phyloP scores from a whole-genome alignment of 2,113 vertebrate genomes.

The Capreolus pygargus region DNA sequence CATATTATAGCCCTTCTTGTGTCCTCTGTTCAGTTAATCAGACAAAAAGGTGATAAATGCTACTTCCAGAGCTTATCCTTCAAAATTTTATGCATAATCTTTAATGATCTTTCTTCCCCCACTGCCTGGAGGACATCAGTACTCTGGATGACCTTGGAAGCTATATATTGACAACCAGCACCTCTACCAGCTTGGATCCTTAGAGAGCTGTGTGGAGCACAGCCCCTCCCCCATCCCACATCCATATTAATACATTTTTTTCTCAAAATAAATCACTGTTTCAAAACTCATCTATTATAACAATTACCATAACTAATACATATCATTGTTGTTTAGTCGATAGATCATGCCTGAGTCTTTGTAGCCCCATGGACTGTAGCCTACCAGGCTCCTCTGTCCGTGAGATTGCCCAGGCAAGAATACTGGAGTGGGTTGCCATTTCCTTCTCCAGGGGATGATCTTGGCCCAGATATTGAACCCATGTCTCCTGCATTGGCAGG shows the following conservation, averaged over 20 bases:
- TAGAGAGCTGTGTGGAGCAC: not conserved
- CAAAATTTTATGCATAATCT: not conserved
- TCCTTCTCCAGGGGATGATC: not conserved
- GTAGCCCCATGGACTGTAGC: not conserved
- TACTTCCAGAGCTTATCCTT: not conserved
- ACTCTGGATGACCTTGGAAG: not conserved
- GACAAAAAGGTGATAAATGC: not conserved
- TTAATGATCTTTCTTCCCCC: not conserved
- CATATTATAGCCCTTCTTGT: not conserved
- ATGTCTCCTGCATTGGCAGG: not conserved
- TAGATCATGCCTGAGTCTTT: not conserved
- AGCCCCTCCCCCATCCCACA: accelerated
- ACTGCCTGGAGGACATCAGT: not conserved
- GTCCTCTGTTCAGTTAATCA: not conserved
- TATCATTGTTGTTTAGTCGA: not conserved
- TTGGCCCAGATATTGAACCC: not conserved
- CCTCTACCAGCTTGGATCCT: not conserved
- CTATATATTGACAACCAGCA: not conserved
- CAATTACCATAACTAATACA: not conserved
- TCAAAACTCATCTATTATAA: not conserved
- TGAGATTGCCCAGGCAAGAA: not conserved
- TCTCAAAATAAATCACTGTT: not conserved
- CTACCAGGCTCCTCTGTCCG: not conserved
- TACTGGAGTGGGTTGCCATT: not conserved
- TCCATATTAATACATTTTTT: not conserved